Base-by-base conservation (phyloP, 2,888 invertebrate species). In the Macrophya alboannulata region DNA sequence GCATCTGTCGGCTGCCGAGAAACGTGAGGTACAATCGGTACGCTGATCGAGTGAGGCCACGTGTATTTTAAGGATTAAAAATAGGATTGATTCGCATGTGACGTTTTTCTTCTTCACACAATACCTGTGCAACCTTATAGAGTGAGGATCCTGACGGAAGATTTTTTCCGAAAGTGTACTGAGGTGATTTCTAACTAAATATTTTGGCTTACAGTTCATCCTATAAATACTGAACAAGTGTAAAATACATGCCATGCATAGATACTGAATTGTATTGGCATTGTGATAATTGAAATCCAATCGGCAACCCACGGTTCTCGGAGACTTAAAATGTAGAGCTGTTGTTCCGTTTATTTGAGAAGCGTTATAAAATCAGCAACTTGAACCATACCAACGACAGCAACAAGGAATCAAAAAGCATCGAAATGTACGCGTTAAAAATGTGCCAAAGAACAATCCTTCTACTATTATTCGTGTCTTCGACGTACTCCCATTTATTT, bases 1-100 rank as follows among this genome's bases (percentile, higher is more conserved):
- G 89, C 89, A 90, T 91, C 92, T 90, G 90, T 79, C 85, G 88
- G 87, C 86, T 72, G 74, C 59, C 51, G 84, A 51, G 21, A 88
- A 87, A 86, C 84, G 68, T 85, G 86, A 71, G 43, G 25, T 25
- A 45, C 48, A 83, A 68, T 83, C 83, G 68, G 37, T 83, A 83
- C 37, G n/a, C 48, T 59, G 83, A 45, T 83, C 68, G 51, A 68
- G 68, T 62, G 37, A 83, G 62, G 12, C 83, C 83, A 83, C 83
- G 83, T 83, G 83, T 31, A 51, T 25, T 40, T 81, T 31, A 31
- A 31, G n/a, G 43, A 43, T 10, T 43, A 10, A 43, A 62, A 48
- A 65, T 43, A 31, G 65, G 21, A 81, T 21, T 25, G 8, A 12
- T 62, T 8, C 81, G 21, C 12, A 12, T 62, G 12, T 55, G 31